Base-by-base conservation (phyloP, 2,888 invertebrate genomes). In the Nowickia ferox region DNA sequence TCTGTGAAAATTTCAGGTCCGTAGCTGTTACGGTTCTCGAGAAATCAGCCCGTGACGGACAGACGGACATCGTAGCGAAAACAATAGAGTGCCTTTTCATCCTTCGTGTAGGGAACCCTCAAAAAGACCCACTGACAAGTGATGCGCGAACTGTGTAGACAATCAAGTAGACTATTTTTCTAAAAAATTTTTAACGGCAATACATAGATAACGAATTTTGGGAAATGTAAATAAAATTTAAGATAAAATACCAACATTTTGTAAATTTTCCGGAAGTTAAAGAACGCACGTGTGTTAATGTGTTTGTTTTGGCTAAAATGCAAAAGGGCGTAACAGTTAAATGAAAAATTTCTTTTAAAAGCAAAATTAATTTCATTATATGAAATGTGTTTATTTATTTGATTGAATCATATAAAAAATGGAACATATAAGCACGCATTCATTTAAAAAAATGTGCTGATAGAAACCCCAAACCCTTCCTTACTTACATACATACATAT, bases 211-310 rank as follows among this genome's bases (percentile, higher is more conserved):
- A 30, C 11, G n/a, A 17, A 68, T 51, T 68, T 51, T 51, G 10
- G 9, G n/a, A 17, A 57, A 44, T 44, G 3, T 10, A 6, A 55
- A 44, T 38, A 5, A 5, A 30, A 30, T 11, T 55, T 42, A 40
- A 17, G 4, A 1, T 15, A 17, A 2, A 59, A 40, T 30, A 55
- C 0, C 22, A 42, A 13, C 5, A n/a, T n/a, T 44, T 55, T 1
- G 48, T 9, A 15, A 63, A 59, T 66, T 80, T 80, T 66, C 66
- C 80, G 74, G 81, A 82, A 82, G 38, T 66, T 71, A 55, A 74
- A 61, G 74, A 68, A 77, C 22, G 69, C 48, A 77, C 65, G 44
- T 61, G 74, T 48, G 55, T 66, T 53, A 44, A 48, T 65, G 30
- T 51, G 48, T 74, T 72, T 77, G 68, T 53, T 69, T 71, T 61